Conservation (phyloP, 1,140 invertebrate species). For the Hetaerina americana region DNA sequence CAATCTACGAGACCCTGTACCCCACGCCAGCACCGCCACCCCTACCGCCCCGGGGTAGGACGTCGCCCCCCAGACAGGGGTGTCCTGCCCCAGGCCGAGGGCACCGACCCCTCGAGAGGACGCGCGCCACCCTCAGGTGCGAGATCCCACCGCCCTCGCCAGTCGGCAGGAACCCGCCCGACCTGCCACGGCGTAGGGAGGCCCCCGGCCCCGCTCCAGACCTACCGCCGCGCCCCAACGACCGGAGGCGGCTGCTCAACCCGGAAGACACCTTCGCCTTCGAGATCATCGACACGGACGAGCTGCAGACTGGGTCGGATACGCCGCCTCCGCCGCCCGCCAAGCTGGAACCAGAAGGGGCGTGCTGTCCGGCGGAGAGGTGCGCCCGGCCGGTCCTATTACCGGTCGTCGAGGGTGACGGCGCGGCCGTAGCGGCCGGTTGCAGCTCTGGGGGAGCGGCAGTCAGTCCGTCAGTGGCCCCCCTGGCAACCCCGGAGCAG, state of each 20-base stretch:
- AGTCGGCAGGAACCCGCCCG: background rate
- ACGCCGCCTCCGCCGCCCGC: background rate
- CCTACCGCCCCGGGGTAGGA: slow-evolving; percentile 23
- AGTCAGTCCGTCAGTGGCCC: slow-evolving; percentile 25
- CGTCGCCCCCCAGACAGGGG: slow-evolving; percentile 9
- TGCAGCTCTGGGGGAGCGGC: too few relatives aligned
- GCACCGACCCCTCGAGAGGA: slow-evolving; percentile 22
- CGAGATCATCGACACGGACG: slow-evolving; percentile 64
- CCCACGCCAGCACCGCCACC: slow-evolving; percentile 26
- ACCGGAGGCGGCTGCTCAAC: slow-evolving; percentile 21
- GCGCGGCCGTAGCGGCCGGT: slow-evolving; percentile 13
- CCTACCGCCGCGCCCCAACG: slow-evolving; percentile 19
- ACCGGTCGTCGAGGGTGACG: slow-evolving; percentile 10
- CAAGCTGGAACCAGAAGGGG: background rate
- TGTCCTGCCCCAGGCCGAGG: background rate
- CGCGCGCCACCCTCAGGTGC: slow-evolving; percentile 17
- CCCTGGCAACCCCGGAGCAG: slow-evolving; percentile 45
- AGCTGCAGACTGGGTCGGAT: slow-evolving; percentile 18
- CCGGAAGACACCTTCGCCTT: slow-evolving; percentile 62
- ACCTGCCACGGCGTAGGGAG: background rate
- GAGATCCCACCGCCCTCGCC: background rate
- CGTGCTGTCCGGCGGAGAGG: background rate
- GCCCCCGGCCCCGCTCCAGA: slow-evolving; percentile 7
- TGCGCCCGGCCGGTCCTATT: background rate
- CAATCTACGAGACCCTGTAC: slow-evolving; percentile 28